These are phyloP conservation scores for Diplogasteroides magnus DNA, from an alignment of 1,140 invertebrate species.

Conservation along the genomic window DNA sequence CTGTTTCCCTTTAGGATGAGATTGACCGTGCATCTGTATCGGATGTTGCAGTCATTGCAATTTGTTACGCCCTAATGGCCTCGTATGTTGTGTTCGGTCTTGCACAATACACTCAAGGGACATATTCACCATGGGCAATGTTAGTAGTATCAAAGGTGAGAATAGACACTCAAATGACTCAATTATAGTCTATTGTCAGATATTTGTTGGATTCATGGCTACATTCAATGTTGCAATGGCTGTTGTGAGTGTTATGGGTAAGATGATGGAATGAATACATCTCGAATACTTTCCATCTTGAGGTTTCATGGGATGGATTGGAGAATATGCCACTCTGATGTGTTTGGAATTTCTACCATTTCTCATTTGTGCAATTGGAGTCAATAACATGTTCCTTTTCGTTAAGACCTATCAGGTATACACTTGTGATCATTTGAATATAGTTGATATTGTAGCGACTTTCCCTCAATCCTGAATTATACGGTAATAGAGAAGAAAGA, in stretches of 20 bases:
- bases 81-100: background rate
- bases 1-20: background rate
- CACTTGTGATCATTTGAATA: background rate
- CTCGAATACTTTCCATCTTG: too few relatives aligned
- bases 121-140: background rate
- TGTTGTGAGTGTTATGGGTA: too few relatives aligned
- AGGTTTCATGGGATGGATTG: too few relatives aligned
- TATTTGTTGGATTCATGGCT: too few relatives aligned
- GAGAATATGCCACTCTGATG: background rate
- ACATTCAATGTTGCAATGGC: too few relatives aligned
- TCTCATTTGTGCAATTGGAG: background rate
- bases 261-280: too few relatives aligned
- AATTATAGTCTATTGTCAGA: too few relatives aligned
- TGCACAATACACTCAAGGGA: background rate
- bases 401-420: background rate
- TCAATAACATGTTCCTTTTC: background rate
- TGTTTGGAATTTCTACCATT: background rate
- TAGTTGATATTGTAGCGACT: background rate
- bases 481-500: too few relatives aligned
- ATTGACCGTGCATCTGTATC: background rate
- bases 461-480: background rate
- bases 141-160: background rate
- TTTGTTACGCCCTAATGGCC: background rate
- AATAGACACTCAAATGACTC: background rate
- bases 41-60: background rate